A percentile compares a stretch with the other conserved stretches of the same genome.
Conservation (phyloP, 2,113 vertebrate genomes). For the Aspiorhynchus laticeps region DNA sequence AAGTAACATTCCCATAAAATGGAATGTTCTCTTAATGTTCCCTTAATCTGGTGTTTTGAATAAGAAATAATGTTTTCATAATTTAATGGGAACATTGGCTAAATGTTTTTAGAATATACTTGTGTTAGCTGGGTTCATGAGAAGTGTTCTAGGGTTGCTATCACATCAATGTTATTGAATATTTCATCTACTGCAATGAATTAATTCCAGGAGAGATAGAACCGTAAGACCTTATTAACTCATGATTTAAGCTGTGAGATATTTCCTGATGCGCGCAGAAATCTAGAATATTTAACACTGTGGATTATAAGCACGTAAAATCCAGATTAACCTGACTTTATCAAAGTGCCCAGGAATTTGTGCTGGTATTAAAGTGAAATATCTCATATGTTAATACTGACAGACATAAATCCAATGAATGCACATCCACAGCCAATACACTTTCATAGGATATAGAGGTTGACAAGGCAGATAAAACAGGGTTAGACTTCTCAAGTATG, state of each 20-base stretch:
- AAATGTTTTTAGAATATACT: not conserved
- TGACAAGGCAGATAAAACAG: slow-evolving; percentile 67
- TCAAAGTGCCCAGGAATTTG: slow-evolving; percentile 61
- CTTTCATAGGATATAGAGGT: slow-evolving; percentile 65
- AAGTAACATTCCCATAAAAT: not conserved
- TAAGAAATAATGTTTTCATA: not conserved
- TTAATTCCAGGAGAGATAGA: not conserved
- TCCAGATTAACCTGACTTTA: slow-evolving; percentile 62
- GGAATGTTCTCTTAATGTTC: not conserved
- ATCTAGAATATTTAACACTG: slow-evolving; percentile 45
- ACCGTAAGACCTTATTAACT: not conserved
- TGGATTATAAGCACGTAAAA: slow-evolving; percentile 36
- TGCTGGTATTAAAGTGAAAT: slow-evolving; percentile 55
- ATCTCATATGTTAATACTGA: slow-evolving; percentile 61
- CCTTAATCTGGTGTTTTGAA: not conserved
- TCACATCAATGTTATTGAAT: not conserved
- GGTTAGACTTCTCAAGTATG: slow-evolving; percentile 50
- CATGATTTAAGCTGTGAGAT: not conserved
- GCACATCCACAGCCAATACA: slow-evolving; percentile 65
- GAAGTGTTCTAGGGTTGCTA: not conserved
- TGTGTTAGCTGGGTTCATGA: not conserved
- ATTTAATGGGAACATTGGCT: too few relatives aligned
- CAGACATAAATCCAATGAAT: slow-evolving; percentile 61
- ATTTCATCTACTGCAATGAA: not conserved
- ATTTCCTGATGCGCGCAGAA: slow-evolving; percentile 15